Conservation (phyloP, 1,140 invertebrate genomes). For the Phymastichus coffea region DNA sequence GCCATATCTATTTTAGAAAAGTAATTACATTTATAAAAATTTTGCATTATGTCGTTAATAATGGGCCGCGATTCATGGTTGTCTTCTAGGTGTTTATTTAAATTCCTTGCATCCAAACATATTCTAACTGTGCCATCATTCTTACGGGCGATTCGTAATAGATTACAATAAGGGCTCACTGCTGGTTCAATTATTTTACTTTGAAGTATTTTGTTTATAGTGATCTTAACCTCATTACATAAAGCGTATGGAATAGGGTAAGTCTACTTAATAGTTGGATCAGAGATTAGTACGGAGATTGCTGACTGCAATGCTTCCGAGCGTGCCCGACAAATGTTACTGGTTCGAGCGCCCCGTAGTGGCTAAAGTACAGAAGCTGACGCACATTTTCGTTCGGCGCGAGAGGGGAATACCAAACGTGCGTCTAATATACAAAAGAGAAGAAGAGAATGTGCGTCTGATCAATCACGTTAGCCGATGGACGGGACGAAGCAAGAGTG, state of each 20-base stretch:
- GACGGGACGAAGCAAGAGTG: too few species aligned
- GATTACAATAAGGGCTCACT: constrained; percentile 40
- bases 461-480: too few species aligned
- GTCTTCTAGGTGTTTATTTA: constrained; percentile 37
- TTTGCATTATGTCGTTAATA: constrained; percentile 32
- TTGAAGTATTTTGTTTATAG: constrained; percentile 29
- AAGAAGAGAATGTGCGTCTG: too few species aligned
- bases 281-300: too few species aligned
- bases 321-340: too few species aligned
- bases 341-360: too few species aligned
- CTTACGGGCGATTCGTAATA: constrained; percentile 31
- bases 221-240: constrained; percentile 1
- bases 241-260: constrained; percentile 25
- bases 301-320: too few species aligned
- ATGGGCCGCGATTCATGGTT: constrained; percentile 35
- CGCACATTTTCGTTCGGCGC: too few species aligned
- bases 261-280: constrained; percentile 16
- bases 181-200: constrained; percentile 32
- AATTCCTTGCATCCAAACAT: constrained; percentile 39
- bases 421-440: too few species aligned
- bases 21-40: constrained; percentile 32
- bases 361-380: too few species aligned
- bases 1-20: constrained; percentile 40
- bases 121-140: constrained; percentile 33
- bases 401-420: too few species aligned